A percentile compares a stretch with the other conserved stretches of the same genome.
Evolutionary conservation across 35 echinoderm and acorn worm species (phyloP).

Genomic region (Antedon bifida): DNA sequence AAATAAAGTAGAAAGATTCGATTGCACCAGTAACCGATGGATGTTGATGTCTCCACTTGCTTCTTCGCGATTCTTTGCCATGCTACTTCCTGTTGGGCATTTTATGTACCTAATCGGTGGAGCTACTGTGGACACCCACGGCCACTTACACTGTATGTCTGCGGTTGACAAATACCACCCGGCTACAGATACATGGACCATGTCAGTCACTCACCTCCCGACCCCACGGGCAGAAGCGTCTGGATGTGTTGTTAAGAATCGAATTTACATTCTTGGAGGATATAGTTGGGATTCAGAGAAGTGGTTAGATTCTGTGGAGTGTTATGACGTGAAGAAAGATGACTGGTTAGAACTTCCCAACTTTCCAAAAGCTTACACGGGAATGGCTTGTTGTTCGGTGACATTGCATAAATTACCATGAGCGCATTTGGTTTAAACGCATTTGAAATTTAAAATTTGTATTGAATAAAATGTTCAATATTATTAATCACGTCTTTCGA

Average conservation of each 20-base stretch:
- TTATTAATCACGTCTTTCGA: too few relatives aligned
- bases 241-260: slow-evolving; percentile 33
- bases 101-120: slow-evolving; percentile 72
- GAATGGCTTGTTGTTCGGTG: slow-evolving; percentile 60
- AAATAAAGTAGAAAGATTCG: slow-evolving; percentile 65
- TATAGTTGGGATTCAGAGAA: slow-evolving; percentile 83
- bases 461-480: too few relatives aligned
- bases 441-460: too few relatives aligned
- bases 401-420: slow-evolving; percentile 62
- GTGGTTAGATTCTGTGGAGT: slow-evolving; percentile 64
- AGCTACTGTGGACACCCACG: slow-evolving; percentile 43
- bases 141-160: slow-evolving; percentile 37
- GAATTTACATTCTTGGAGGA: slow-evolving; percentile 75
- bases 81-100: slow-evolving; percentile 41
- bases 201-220: slow-evolving; percentile 23
- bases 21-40: slow-evolving; percentile 38
- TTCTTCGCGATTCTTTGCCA: slow-evolving; percentile 61
- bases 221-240: slow-evolving; percentile 64
- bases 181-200: slow-evolving; percentile 48
- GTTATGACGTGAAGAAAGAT: slow-evolving; percentile 48
- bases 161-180: slow-evolving; percentile 64
- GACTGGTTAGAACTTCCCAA: slow-evolving; percentile 35
- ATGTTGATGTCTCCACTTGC: slow-evolving; percentile 19
- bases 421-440: too few relatives aligned
- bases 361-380: slow-evolving; percentile 62